A percentile compares a stretch with the other conserved stretches of the same genome.
Evolutionary conservation across 1,140 invertebrate species (phyloP).

Genomic region (Atopsyche davidsoni): DNA sequence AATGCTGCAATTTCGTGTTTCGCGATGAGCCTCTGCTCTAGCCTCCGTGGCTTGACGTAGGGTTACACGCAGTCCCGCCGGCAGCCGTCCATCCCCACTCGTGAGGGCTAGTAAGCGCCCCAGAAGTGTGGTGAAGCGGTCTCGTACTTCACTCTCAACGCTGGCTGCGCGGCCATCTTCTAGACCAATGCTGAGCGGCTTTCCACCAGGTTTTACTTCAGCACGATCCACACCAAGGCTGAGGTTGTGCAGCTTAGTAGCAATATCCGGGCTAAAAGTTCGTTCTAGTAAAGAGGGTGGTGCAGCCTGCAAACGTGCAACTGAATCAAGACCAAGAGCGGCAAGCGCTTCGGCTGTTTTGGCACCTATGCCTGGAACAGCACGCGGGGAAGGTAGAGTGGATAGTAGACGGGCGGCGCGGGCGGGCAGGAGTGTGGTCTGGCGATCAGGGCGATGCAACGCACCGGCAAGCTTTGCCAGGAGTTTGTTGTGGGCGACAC

Average conservation of each 20-base stretch:
- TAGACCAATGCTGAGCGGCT: slow-evolving; percentile 63
- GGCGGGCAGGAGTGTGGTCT: slow-evolving; percentile 69
- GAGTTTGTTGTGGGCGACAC: slow-evolving; percentile 77
- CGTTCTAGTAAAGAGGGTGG: slow-evolving; percentile 52
- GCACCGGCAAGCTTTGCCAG: slow-evolving; percentile 71
- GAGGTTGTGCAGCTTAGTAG: slow-evolving; percentile 59
- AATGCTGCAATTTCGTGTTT: slow-evolving; percentile 65
- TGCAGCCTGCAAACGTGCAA: slow-evolving; percentile 60
- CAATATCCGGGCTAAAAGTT: slow-evolving; percentile 59
- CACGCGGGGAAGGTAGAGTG: slow-evolving; percentile 51
- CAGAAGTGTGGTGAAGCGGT: slow-evolving; percentile 59
- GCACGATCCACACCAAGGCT: slow-evolving; percentile 65
- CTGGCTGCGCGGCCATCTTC: slow-evolving; percentile 68
- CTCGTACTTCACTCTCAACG: slow-evolving; percentile 62
- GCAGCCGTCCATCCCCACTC: slow-evolving; percentile 68
- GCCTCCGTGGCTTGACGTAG: slow-evolving; percentile 60
- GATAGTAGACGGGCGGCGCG: slow-evolving; percentile 57
- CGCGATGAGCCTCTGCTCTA: slow-evolving; percentile 53
- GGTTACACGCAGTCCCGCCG: slow-evolving; percentile 64
- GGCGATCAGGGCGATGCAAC: slow-evolving; percentile 71
- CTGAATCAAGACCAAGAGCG: slow-evolving; percentile 56
- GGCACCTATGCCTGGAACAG: slow-evolving; percentile 67
- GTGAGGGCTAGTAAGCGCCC: slow-evolving; percentile 63
- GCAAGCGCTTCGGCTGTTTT: slow-evolving; percentile 58
- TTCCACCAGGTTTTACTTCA: slow-evolving; percentile 61